Conservation (phyloP, 2,797 vertebrate genomes). For the Sebastes diaconus region DNA sequence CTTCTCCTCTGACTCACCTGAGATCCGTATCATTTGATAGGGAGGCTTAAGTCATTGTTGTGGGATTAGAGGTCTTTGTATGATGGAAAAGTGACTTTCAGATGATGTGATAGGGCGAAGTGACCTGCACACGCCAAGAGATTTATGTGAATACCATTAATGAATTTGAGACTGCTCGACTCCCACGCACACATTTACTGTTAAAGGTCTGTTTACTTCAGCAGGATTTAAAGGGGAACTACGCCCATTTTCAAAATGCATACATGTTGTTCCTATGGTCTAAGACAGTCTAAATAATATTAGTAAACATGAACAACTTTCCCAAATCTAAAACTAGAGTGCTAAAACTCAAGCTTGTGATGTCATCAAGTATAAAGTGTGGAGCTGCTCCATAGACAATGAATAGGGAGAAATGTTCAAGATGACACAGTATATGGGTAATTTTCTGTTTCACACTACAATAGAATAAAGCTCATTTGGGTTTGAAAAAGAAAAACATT, state of each 20-base stretch:
- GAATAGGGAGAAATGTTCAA: fast-evolving
- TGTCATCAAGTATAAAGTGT: too few relatives aligned
- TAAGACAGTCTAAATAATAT: too few relatives aligned
- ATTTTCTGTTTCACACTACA: too few relatives aligned
- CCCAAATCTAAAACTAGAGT: too few relatives aligned
- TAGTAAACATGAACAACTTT: too few relatives aligned
- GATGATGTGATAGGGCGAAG: slow-evolving; percentile 1
- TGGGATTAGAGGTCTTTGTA: slow-evolving; percentile 42
- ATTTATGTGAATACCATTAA: slow-evolving; percentile 4
- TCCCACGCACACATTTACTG: slow-evolving; percentile 1
- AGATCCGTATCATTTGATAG: slow-evolving; percentile 48
- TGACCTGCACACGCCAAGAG: slow-evolving; percentile 14
- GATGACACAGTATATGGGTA: too few relatives aligned
- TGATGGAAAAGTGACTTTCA: slow-evolving; percentile 12
- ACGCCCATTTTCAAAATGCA: too few relatives aligned
- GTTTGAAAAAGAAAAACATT: too few relatives aligned
- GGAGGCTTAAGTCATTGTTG: slow-evolving; percentile 35
- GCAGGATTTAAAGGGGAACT: neutral
- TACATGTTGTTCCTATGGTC: too few relatives aligned
- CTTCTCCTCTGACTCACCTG: slow-evolving; percentile 62
- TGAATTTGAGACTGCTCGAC: slow-evolving; percentile 13
- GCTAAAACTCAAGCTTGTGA: too few relatives aligned
- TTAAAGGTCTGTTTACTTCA: slow-evolving; percentile 3
- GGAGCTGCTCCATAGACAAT: too few relatives aligned
- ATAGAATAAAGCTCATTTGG: too few relatives aligned